phyloP scores from a whole-genome alignment of 2,888 invertebrate species.

The Eurytoma californica region DNA sequence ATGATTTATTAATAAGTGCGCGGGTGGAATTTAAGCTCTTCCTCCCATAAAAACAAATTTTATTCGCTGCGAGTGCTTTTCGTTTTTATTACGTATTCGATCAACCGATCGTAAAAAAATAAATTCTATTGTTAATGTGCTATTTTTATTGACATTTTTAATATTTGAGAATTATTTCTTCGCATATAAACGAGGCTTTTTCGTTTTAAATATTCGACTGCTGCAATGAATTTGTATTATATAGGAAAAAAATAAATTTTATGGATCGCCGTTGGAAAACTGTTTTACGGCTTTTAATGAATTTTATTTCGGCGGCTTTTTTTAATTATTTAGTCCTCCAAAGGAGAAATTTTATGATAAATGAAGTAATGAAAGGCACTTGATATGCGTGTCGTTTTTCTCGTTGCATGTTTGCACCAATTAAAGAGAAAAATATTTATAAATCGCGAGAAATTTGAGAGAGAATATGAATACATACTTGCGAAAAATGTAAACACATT shows the following conservation, averaged over 20 bases:
- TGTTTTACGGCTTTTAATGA: slow-evolving; percentile 45
- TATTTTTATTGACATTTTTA: slow-evolving; percentile 47
- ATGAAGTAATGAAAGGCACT: slow-evolving; percentile 54
- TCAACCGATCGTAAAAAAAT: slow-evolving; percentile 43
- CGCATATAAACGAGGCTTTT: slow-evolving; percentile 34
- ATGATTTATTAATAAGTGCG: slow-evolving; percentile 54
- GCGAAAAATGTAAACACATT: slow-evolving; percentile 45
- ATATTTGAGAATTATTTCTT: slow-evolving; percentile 30
- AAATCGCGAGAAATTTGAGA: slow-evolving; percentile 46
- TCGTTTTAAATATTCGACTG: slow-evolving; percentile 42
- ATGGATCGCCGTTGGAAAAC: slow-evolving; percentile 49
- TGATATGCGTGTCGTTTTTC: slow-evolving; percentile 56
- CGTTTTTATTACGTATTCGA: slow-evolving; percentile 45
- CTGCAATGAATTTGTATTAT: slow-evolving; percentile 54
- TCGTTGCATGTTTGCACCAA: slow-evolving; percentile 58
- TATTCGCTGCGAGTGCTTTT: slow-evolving; percentile 58
- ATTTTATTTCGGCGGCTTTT: slow-evolving; percentile 50
- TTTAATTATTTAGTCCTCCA: slow-evolving; percentile 42
- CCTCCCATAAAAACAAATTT: slow-evolving; percentile 52
- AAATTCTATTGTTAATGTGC: slow-evolving; percentile 43
- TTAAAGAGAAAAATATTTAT: slow-evolving; percentile 52
- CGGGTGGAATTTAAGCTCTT: slow-evolving; percentile 53
- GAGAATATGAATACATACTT: slow-evolving; percentile 48
- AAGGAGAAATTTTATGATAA: slow-evolving; percentile 30
- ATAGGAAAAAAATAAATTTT: slow-evolving; percentile 41